A percentile compares a stretch with the other conserved stretches of the same genome.
Conservation (phyloP, 2,113 vertebrate genomes). For the Myrmecophaga tridactyla region DNA sequence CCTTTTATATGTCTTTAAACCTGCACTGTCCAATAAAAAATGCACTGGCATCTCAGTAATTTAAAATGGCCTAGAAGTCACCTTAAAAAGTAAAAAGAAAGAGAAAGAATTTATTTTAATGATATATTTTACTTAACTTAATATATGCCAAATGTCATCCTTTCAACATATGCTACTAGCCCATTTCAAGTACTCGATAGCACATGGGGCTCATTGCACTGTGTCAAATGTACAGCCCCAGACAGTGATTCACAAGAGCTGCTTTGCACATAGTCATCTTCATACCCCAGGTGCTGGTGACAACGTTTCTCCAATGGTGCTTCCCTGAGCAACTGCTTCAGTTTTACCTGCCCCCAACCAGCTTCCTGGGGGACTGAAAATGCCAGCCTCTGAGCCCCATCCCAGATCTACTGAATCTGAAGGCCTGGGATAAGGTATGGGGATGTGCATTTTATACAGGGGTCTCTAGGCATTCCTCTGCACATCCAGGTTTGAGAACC, state of each 20-base stretch:
- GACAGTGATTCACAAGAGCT: neutral
- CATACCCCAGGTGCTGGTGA: neutral
- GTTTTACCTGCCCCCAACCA: neutral
- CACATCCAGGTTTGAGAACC: neutral
- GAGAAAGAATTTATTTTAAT: neutral
- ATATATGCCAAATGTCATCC: neutral
- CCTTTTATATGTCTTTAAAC: neutral
- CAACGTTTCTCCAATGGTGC: neutral
- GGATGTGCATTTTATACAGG: neutral
- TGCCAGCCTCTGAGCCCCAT: neutral
- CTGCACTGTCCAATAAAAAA: neutral
- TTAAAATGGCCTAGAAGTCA: neutral
- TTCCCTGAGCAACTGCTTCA: neutral
- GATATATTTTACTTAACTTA: neutral
- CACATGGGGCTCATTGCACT: neutral
- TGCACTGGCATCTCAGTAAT: neutral
- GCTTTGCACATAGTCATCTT: fast-evolving
- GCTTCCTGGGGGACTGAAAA: neutral
- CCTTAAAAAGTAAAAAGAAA: constrained; percentile 11
- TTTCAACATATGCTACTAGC: neutral
- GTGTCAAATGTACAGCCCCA: fast-evolving
- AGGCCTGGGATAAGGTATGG: neutral
- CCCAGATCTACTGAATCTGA: neutral
- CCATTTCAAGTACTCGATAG: neutral
- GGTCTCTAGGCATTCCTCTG: neutral